These are phyloP conservation scores for Oreotragus oreotragus DNA, from an alignment of 2,113 vertebrate species.

Conservation along the genomic window DNA sequence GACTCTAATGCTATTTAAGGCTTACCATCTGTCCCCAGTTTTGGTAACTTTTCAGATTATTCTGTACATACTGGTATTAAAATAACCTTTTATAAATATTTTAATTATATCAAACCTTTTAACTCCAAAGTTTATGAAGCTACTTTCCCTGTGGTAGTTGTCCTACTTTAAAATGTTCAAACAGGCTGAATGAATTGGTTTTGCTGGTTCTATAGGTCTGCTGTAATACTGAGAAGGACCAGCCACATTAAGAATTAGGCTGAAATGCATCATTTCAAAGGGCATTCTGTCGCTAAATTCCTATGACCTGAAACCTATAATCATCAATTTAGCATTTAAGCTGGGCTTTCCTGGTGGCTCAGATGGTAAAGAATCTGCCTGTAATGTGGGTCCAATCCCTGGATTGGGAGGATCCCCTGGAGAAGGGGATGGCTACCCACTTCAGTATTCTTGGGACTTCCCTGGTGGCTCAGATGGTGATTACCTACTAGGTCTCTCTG, in stretches of 20 bases:
- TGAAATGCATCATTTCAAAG: not conserved
- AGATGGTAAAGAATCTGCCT: not conserved
- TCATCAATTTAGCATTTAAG: not conserved
- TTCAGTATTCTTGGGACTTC: not conserved
- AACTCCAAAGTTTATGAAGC: not conserved
- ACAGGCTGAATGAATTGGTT: not conserved
- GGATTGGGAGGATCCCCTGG: not conserved
- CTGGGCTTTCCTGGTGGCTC: not conserved
- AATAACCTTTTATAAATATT: slow-evolving; percentile 37
- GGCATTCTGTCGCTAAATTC: not conserved
- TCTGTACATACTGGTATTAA: not conserved
- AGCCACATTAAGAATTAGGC: not conserved
- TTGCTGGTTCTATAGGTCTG: not conserved
- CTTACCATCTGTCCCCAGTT: slow-evolving; percentile 36
- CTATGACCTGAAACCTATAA: not conserved
- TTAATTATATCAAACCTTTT: not conserved
- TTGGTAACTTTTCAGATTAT: slow-evolving; percentile 41
- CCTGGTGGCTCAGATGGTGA: not conserved
- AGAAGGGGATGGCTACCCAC: not conserved
- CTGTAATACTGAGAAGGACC: not conserved
- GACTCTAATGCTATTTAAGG: slow-evolving; percentile 43
- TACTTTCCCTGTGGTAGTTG: not conserved
- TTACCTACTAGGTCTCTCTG: not conserved
- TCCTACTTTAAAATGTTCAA: not conserved
- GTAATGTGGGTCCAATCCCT: not conserved